Base-by-base conservation (phyloP, 2,888 invertebrate genomes). In the Drosophila emarginata region DNA sequence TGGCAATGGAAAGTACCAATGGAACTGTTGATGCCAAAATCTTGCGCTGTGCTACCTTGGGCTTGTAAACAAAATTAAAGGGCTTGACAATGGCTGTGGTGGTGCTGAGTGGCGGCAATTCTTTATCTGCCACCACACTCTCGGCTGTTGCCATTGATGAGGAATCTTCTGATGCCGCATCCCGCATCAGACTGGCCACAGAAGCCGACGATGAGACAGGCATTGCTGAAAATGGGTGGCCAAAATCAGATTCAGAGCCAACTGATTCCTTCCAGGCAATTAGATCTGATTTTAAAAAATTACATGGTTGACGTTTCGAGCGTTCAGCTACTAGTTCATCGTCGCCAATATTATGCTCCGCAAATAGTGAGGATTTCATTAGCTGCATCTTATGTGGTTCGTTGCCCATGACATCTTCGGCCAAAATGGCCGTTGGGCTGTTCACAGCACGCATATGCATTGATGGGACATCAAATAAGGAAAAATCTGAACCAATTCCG, bases 321-420 rank as follows among this genome's bases (percentile, higher is more conserved):
- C 56, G 56, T 4, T 39, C 39, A 11, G 12, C 28, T 6, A 26
- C 18, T n/a, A 40, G 37, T 21, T 89, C 89, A 7, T 87, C 81
- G 37, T 91, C 91, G 52, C 80, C 76, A 51, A 85, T 90, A 28
- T 63, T 36, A 54, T 91, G 90, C 0, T 89, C 91, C 11, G 85
- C 72, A 59, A 92, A 97, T 59, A 97, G 93, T 0, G 95, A 96
- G 0, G 96, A 96, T 90, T 97, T 97, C 96, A 97, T 97, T 0
- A 96, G 92, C 84, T 97, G 96, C 32, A 96, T 93, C 80, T 94
- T 94, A 77, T 95, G 95, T 14, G 95, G 93, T 75, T 94, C 94
- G 0, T 94, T 92, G 39, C 94, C 93, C 60, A 94, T 93, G n/a
- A 79, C 53, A n/a, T 95, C 91, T 0, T 93, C 92, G 0, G 95